A percentile compares a stretch with the other conserved stretches of the same genome.
phyloP scores from a whole-genome alignment of 2,113 vertebrate species.

The Aegotheles bennettii region DNA sequence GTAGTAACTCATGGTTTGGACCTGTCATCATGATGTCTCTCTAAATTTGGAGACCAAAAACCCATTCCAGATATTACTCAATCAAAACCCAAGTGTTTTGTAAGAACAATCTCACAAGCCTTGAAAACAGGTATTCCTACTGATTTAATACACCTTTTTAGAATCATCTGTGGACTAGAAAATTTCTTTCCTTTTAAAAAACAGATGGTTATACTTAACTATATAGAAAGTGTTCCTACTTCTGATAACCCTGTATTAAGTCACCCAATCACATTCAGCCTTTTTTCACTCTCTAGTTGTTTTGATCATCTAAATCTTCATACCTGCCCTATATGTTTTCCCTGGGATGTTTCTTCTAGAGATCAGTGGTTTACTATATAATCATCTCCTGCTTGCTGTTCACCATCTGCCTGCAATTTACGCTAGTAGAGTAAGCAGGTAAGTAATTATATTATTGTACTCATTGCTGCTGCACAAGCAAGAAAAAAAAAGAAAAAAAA shows the following conservation, averaged over 20 bases:
- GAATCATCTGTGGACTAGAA: neutral
- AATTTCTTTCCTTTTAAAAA: constrained; percentile 16
- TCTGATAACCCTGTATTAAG: constrained; percentile 1
- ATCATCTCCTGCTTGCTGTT: neutral
- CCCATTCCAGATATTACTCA: constrained; percentile 22
- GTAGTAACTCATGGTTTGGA: constrained; percentile 16
- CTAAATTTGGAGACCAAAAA: constrained; percentile 20
- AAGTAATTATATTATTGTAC: neutral
- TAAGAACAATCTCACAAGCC: constrained; percentile 10
- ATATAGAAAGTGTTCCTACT: neutral
- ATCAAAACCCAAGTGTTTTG: neutral
- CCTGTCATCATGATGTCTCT: neutral
- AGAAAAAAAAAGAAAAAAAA: neutral
- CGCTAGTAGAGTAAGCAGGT: neutral
- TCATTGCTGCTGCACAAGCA: neutral
- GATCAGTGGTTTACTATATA: neutral
- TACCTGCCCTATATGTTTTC: neutral
- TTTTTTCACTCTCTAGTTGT: neutral
- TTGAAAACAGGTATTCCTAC: constrained; percentile 2
- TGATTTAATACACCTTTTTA: neutral
- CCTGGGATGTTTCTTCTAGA: neutral
- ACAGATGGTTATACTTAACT: neutral
- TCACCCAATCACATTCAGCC: neutral
- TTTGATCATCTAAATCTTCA: constrained; percentile 8
- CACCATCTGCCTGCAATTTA: neutral